A percentile compares a stretch with the other conserved stretches of the same genome.
These are phyloP conservation scores for Coturnix japonica DNA, from an alignment of 2,113 vertebrate species.

Conservation along the genomic window DNA sequence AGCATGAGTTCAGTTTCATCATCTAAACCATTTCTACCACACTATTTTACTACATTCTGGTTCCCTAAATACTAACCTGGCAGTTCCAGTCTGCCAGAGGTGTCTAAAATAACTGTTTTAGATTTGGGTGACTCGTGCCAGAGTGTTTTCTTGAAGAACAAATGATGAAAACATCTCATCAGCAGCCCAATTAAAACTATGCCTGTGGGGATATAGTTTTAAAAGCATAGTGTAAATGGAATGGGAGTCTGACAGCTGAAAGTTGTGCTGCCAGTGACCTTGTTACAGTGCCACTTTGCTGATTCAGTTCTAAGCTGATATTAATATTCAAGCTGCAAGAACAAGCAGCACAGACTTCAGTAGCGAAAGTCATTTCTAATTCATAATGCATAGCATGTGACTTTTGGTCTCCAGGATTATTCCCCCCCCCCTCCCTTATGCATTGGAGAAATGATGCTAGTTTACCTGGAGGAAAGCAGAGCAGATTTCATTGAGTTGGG, in stretches of 20 bases:
- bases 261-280: constrained; percentile 32
- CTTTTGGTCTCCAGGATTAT: neutral
- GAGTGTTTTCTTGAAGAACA: neutral
- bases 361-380: constrained; percentile 39
- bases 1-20: neutral
- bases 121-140: constrained; percentile 12
- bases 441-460: neutral
- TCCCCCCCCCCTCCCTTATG: neutral
- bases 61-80: neutral
- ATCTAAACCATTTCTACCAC: neutral
- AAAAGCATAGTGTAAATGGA: constrained; percentile 22
- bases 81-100: neutral
- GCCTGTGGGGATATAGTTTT: constrained; percentile 6
- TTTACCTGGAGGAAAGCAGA: neutral
- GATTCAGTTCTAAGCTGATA: constrained; percentile 38
- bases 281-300: constrained; percentile 27
- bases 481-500: neutral
- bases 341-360: neutral
- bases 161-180: constrained; percentile 1
- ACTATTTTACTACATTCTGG: neutral
- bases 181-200: constrained; percentile 40
- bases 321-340: constrained; percentile 49
- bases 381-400: neutral
- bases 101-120: neutral
- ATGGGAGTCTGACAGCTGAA: constrained; percentile 30